phyloP scores from a whole-genome alignment of 2,888 invertebrate genomes.

The Drosophila testacea region DNA sequence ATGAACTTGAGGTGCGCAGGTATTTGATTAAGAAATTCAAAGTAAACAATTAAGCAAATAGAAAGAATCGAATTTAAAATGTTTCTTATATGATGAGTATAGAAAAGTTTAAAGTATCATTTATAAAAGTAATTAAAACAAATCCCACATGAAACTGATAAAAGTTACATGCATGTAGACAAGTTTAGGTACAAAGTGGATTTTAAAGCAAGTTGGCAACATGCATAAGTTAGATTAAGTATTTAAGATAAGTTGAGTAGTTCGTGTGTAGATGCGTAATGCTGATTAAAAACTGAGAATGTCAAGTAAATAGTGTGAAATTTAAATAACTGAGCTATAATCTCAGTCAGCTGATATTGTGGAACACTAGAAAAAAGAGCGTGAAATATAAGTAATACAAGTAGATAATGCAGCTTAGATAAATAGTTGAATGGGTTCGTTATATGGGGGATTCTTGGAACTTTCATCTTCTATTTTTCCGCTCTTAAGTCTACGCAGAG shows the following conservation, averaged over 20 bases:
- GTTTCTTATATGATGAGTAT: too few species aligned
- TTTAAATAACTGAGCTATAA: slow-evolving; percentile 13
- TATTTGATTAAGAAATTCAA: too few species aligned
- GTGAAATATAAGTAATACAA: not conserved
- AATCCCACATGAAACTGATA: not conserved
- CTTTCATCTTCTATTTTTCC: not conserved
- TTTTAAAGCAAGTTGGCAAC: not conserved
- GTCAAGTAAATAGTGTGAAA: slow-evolving; percentile 9
- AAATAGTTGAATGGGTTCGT: not conserved
- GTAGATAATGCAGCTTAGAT: not conserved
- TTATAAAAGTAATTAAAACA: too few species aligned
- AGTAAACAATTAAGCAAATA: too few species aligned
- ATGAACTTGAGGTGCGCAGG: not conserved
- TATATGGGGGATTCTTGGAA: not conserved
- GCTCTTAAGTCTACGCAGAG: slow-evolving; percentile 4
- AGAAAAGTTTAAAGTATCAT: too few species aligned
- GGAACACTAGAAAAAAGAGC: not conserved
- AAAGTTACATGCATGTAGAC: not conserved
- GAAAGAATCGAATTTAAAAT: too few species aligned
- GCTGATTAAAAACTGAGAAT: slow-evolving; percentile 2
- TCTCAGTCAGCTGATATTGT: slow-evolving; percentile 22
- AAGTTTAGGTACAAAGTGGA: not conserved
- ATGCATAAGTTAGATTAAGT: slow-evolving; percentile 14
- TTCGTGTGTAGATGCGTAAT: slow-evolving; percentile 3
- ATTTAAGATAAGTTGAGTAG: slow-evolving; percentile 37